Percentiles rank a stretch among this genome's conserved stretches.
Conservation (phyloP, 2,888 invertebrate species). For the Cataglyphis albicans region DNA sequence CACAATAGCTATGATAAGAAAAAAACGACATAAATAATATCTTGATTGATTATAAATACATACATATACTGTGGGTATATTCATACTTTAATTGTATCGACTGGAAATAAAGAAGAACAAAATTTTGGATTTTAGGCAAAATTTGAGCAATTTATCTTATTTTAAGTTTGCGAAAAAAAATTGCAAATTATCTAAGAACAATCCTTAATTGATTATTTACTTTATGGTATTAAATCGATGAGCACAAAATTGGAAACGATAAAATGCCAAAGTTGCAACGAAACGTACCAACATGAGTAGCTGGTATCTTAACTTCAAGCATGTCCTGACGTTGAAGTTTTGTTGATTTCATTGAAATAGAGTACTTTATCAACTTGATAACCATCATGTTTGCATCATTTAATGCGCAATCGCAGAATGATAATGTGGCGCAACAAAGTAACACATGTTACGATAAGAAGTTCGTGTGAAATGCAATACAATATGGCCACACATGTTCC, state of each 20-base stretch:
- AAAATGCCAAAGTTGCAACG: not conserved
- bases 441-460: not conserved
- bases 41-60: not conserved
- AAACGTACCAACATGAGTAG: not conserved
- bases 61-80: not conserved
- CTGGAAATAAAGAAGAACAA: not conserved
- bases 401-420: not conserved
- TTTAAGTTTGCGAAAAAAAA: not conserved
- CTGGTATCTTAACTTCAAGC: not conserved
- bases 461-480: not conserved
- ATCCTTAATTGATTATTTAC: not conserved
- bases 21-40: not conserved
- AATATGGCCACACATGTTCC: not conserved
- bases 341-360: not conserved
- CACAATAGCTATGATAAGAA: not conserved
- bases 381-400: not conserved
- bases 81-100: not conserved
- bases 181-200: not conserved
- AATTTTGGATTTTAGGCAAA: not conserved
- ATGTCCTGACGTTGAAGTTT: not conserved
- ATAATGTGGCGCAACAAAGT: slow-evolving; percentile 1
- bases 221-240: not conserved
- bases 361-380: slow-evolving; percentile 1
- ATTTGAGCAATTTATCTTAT: not conserved
- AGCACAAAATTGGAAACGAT: not conserved